A percentile compares a stretch with the other conserved stretches of the same genome.
Conservation (phyloP, 1,140 invertebrate genomes). For the Sesamia nonagrioides region DNA sequence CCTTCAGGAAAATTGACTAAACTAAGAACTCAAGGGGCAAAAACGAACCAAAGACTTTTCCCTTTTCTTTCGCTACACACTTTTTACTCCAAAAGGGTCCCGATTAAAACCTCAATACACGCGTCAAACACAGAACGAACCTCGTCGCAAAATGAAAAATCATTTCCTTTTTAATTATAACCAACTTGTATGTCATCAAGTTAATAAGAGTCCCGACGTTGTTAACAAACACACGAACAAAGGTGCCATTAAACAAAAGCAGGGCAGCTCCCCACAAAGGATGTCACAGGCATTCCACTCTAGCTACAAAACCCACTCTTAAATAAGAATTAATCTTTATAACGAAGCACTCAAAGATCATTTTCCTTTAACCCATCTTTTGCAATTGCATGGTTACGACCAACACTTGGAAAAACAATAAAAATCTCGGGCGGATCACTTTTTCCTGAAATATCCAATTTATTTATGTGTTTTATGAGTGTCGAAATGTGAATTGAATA, state of each 20-base stretch:
- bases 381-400: neutral
- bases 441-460: conserved; percentile 53
- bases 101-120: conserved; percentile 21
- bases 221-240: conserved; percentile 41
- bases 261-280: conserved; percentile 23
- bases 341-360: neutral
- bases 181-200: conserved; percentile 38
- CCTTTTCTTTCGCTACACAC: too few species aligned
- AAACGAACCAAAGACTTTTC: too few species aligned
- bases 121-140: conserved; percentile 20
- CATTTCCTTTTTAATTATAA: conserved; percentile 45
- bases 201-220: conserved; percentile 36
- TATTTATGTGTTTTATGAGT: conserved; percentile 56
- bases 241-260: conserved; percentile 45
- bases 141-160: conserved; percentile 23
- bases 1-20: too few species aligned
- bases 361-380: neutral
- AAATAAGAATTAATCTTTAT: neutral
- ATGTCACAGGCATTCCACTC: conserved; percentile 43
- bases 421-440: conserved; percentile 44
- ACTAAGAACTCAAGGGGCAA: too few species aligned
- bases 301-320: neutral
- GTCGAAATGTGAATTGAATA: conserved; percentile 51
- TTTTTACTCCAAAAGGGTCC: too few species aligned
- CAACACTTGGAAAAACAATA: conserved; percentile 53